Evolutionary conservation across 92 coral and sea anemone genomes (phyloP).

Genomic region (Porites divaricata): DNA sequence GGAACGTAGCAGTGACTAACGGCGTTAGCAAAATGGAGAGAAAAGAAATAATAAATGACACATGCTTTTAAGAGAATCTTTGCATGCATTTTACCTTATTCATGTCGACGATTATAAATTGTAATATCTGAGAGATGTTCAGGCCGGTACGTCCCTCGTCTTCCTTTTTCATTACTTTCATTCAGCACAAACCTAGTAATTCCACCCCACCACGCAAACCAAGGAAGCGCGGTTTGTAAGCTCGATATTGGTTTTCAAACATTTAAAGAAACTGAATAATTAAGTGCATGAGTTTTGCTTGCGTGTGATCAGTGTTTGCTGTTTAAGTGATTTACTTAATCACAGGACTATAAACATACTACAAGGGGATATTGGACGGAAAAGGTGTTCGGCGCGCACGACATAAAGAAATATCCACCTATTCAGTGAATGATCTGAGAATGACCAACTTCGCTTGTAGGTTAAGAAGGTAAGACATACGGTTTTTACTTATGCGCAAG

Average conservation of each 20-base stretch:
- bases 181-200: constrained; percentile 20
- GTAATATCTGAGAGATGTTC: not conserved
- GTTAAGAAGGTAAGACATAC: not conserved
- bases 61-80: too few relatives aligned
- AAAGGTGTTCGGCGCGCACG: constrained; percentile 27
- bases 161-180: not conserved
- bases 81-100: too few relatives aligned
- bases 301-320: constrained; percentile 52
- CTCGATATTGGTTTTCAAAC: constrained; percentile 44
- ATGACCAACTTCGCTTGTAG: not conserved
- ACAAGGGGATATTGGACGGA: constrained; percentile 34
- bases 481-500: not conserved
- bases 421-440: constrained; percentile 17
- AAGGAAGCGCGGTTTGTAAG: constrained; percentile 30
- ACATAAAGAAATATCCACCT: constrained; percentile 39
- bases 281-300: constrained; percentile 35
- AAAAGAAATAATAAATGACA: too few relatives aligned
- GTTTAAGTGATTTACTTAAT: constrained; percentile 57
- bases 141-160: not conserved
- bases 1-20: not conserved
- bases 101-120: too few relatives aligned
- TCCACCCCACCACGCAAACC: constrained; percentile 37
- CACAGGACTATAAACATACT: constrained; percentile 45
- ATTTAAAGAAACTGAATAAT: constrained; percentile 31
- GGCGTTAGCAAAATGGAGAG: not conserved